These are phyloP conservation scores for Urocyon cinereoargenteus DNA, from an alignment of 2,797 vertebrate species.

Conservation along the genomic window DNA sequence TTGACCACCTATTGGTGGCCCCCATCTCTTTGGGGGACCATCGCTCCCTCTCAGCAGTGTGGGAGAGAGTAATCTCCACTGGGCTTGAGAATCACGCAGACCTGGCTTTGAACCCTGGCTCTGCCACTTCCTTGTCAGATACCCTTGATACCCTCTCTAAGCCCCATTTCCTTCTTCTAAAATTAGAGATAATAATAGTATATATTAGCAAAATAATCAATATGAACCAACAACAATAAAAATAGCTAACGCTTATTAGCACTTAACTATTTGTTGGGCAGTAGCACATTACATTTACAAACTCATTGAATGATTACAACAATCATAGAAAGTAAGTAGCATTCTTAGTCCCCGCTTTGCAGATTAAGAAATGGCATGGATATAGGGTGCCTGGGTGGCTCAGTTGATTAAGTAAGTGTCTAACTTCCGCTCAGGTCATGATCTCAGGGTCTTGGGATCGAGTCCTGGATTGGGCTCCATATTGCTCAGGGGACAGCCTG, in stretches of 20 bases:
- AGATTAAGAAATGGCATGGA: constrained; percentile 23
- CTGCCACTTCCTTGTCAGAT: not conserved
- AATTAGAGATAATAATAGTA: constrained; percentile 16
- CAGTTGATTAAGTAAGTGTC: not conserved
- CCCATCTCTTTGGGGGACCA: not conserved
- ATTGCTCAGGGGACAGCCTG: not conserved
- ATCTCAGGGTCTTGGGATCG: not conserved
- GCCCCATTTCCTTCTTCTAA: constrained; percentile 50
- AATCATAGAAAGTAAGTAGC: not conserved
- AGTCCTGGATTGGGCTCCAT: not conserved
- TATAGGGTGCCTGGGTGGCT: not conserved
- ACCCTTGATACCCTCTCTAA: not conserved
- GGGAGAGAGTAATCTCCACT: not conserved
- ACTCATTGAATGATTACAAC: not conserved
- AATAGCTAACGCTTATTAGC: constrained; percentile 38
- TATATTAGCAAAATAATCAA: not conserved
- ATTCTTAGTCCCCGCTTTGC: not conserved
- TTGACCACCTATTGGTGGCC: not conserved
- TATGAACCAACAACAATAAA: constrained; percentile 12
- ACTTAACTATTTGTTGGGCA: not conserved
- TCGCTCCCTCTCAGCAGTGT: not conserved
- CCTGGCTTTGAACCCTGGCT: not conserved
- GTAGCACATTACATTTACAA: not conserved
- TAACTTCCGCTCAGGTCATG: not conserved
- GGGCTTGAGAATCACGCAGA: not conserved